Evolutionary conservation across 2,888 invertebrate species (phyloP), one percentile per base, ranked within the genome.

Genomic region (Zygaena filipendulae): DNA sequence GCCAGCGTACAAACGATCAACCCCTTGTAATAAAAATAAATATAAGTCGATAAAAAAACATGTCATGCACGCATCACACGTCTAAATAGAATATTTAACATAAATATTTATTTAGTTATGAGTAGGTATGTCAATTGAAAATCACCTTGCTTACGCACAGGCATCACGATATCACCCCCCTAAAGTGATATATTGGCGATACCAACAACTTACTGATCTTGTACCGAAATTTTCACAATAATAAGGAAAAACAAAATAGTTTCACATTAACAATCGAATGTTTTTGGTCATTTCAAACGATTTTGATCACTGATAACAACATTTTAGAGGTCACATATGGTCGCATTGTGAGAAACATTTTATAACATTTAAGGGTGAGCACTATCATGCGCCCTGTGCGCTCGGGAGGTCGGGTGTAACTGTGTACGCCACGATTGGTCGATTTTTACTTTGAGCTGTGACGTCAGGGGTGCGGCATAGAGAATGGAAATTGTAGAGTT

Each of bases 81-180:
- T n/a, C n/a, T n/a, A n/a, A n/a, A n/a, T n/a, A n/a, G n/a, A n/a
- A n/a, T n/a, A n/a, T n/a, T n/a, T n/a, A n/a, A n/a, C n/a, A n/a
- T n/a, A n/a, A n/a, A n/a, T n/a, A n/a, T n/a, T n/a, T n/a, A n/a
- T n/a, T n/a, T n/a, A n/a, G n/a, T n/a, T n/a, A n/a, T n/a, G n/a
- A n/a, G n/a, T n/a, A n/a, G n/a, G n/a, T n/a, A n/a, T n/a, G n/a
- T n/a, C n/a, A n/a, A n/a, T n/a, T n/a, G n/a, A n/a, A n/a, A 70
- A 74, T 82, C 72, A 87, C 87, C 87, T 86, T 87, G 87, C 82
- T 87, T 87, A 70, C 87, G 85, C 70, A 87, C 87, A 69, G 87
- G 87, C 87, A 87, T 87, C 75, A 74, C 79, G 77, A 66, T 64
- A 67, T 74, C 75, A 75, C 75, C 77, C 75, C n/a, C 71, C 69